Base-by-base conservation (phyloP, 2,888 invertebrate species). In the Ophion ellenae region DNA sequence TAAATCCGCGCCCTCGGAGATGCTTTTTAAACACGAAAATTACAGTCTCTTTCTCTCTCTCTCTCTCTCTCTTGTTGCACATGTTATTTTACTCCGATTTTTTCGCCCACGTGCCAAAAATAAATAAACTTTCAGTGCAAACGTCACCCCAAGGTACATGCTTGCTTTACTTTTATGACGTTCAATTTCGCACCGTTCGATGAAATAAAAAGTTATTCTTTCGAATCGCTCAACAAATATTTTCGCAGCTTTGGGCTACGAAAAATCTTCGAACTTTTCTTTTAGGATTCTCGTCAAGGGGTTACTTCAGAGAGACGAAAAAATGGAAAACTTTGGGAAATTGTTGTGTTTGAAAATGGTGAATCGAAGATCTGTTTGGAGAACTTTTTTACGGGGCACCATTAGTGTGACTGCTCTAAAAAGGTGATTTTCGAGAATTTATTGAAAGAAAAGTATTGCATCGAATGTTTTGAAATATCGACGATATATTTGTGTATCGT, bases 51-150 rank as follows among this genome's bases (percentile, higher is more conserved):
- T 40, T 24, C 36, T 64, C 66, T 57, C 36, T 28, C 69, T 24
- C 40, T 40, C 14, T 4, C 11, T 14, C 24, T 59, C 24, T 24
- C 24, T 24, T 70, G 9, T 5, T 24, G 24, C 32, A 0, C 2
- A 57, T 61, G 32, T 70, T 71, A 32, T 36, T 45, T 2, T 5
- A 67, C 24, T 64, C 24, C 14, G 9, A 14, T 36, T 59, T 63
- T 2, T 36, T 57, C 71, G 40, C 11, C 36, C 36, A 11, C 45
- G 40, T 28, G 66, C 45, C n/a, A 53, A 69, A 74, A n/a, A 36
- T 9, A 75, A 75, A 71, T 71, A 76, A 69, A 76, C 70, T 59
- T 80, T 80, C 14, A 20, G 6, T 53, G 71, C 40, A 20, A 74
- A 79, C 24, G 40, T 47, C 47, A 47, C 67, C 45, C 71, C 45